Conservation (phyloP, 1,140 invertebrate species). For the Bombus consobrinus region DNA sequence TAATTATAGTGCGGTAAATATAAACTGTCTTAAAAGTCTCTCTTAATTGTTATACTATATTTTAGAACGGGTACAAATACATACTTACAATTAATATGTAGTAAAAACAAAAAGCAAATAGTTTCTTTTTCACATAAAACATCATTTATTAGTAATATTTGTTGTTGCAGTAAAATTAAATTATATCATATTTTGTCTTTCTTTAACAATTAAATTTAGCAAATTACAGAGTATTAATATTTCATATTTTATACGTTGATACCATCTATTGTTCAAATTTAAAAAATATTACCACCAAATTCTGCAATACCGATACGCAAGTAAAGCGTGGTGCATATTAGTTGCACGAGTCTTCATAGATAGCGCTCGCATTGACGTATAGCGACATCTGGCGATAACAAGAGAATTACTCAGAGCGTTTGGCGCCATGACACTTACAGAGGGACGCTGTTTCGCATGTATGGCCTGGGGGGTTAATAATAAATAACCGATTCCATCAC, state of each 20-base stretch:
- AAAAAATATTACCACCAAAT: background rate
- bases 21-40: background rate
- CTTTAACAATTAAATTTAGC: background rate
- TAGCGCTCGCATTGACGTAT: background rate
- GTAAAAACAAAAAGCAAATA: background rate
- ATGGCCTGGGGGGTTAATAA: slow-evolving; percentile 57
- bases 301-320: background rate
- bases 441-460: slow-evolving; percentile 48
- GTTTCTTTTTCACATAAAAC: background rate
- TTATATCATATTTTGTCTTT: background rate
- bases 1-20: background rate
- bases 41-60: background rate
- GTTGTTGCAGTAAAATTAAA: background rate
- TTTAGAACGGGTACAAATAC: background rate
- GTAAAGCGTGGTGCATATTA: background rate
- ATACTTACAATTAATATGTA: background rate
- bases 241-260: background rate
- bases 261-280: background rate
- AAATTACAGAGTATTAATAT: background rate
- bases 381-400: background rate
- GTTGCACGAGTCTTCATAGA: background rate
- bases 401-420: background rate
- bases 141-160: background rate
- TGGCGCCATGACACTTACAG: slow-evolving; percentile 27
- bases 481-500: slow-evolving; percentile 55